Base-by-base conservation (phyloP, 1,140 invertebrate genomes). In the Chironomus tepperi region DNA sequence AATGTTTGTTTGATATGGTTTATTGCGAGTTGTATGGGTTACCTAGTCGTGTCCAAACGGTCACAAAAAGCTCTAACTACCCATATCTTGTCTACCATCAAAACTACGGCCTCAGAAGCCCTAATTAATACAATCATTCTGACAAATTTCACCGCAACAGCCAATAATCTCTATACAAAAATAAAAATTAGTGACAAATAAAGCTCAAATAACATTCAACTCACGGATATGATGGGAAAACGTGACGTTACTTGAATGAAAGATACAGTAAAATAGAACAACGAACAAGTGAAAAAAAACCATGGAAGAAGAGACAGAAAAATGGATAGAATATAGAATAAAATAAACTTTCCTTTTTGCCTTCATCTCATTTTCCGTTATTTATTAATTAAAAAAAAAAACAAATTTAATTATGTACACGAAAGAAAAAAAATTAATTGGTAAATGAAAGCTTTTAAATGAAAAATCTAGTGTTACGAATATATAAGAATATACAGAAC, bases 391-490 rank as follows among this genome's bases (percentile, higher is more conserved):
- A 70, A 2, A 34, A 34, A 2, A 5, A 34, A 34, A 34, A 34
- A 2, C 1, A 70, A 70, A 19, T 18, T 70, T 70, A 70, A 70
- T 70, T 70, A 70, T 70, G 65, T 70, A 70, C 16, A 70, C 65
- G 65, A 70, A 70, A 18, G 19, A 70, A 70, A 57, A n/a, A n/a
- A 57, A 70, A 70, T 70, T 70, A 70, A 70, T 70, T 70, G 65
- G 65, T 70, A 70, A 70, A 70, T 70, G 65, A 70, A 70, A 70
- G 65, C 65, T 70, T 70, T 70, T 70, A 70, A 70, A 70, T 19
- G 19, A 70, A 70, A 57, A 57, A 70, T 70, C 65, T 70, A 70
- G 65, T 70, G 65, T 70, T 70, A 70, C 65, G 65, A 70, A 70
- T 18, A 19, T 19, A 70, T 18, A 18, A 15, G 19, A 70, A 21